Percentiles rank a stretch among this genome's conserved stretches.
Conservation (phyloP, 2,113 vertebrate species). For the Spea multiplicata region DNA sequence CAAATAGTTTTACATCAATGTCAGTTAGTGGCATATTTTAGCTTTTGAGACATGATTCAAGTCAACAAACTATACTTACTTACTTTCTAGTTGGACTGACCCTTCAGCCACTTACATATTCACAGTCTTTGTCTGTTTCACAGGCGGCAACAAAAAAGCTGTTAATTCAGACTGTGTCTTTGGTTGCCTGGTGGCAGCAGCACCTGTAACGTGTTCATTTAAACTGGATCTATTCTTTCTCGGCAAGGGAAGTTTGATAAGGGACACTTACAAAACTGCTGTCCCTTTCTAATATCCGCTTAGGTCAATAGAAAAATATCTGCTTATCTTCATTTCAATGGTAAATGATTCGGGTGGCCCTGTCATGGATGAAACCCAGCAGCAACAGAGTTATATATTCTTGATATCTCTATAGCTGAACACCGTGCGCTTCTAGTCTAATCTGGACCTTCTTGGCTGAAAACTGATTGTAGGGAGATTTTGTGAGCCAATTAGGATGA, state of each 20-base stretch:
- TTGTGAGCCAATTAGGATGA: neutral
- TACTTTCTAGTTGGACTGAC: neutral
- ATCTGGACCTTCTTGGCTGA: too few species aligned
- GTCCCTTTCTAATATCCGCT: constrained; percentile 18
- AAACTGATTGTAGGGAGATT: neutral
- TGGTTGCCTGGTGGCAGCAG: too few species aligned
- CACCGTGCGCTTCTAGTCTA: neutral
- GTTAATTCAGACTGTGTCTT: too few species aligned
- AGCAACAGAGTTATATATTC: neutral
- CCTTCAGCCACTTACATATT: constrained; percentile 2
- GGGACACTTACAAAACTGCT: neutral
- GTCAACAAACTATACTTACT: neutral
- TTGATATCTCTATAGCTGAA: neutral
- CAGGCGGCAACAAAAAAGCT: neutral
- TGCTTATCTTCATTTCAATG: constrained; percentile 11
- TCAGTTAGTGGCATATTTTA: too few species aligned
- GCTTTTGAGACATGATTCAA: neutral
- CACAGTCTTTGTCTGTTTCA: neutral
- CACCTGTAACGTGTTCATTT: neutral
- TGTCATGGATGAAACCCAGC: neutral
- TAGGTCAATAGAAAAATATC: neutral
- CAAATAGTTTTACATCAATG: too few species aligned
- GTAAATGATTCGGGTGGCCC: constrained; percentile 15
- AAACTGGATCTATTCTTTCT: neutral
- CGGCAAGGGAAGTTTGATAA: constrained; percentile 16